Evolutionary conservation across 2,113 vertebrate species (phyloP).

Genomic region (Tichodroma muraria): DNA sequence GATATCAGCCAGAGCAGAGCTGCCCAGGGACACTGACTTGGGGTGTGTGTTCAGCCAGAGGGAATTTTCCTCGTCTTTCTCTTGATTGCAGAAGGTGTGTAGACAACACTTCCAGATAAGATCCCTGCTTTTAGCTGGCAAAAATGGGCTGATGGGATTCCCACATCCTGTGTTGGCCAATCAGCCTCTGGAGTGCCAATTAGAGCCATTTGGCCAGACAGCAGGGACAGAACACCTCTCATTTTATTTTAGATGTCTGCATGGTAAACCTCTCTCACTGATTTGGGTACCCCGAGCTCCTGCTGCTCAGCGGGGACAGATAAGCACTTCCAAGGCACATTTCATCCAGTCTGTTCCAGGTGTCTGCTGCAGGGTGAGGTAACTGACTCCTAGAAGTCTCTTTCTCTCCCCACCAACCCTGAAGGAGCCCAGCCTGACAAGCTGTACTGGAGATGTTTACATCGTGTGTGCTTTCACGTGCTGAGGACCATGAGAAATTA

Average conservation of each 20-base stretch:
- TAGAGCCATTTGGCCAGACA: not conserved
- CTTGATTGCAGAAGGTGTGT: not conserved
- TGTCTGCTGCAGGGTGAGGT: not conserved
- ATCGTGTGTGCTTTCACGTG: not conserved
- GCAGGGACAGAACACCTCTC: not conserved
- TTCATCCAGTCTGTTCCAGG: not conserved
- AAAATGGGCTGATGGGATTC: not conserved
- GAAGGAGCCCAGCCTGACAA: not conserved
- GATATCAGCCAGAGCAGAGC: not conserved
- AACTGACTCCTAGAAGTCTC: not conserved
- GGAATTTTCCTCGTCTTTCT: not conserved
- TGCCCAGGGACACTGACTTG: not conserved
- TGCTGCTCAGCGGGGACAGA: not conserved
- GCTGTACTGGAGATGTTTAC: not conserved
- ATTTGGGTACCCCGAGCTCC: not conserved
- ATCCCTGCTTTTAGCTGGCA: not conserved
- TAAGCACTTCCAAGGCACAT: not conserved
- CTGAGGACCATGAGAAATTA: not conserved
- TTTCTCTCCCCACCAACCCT: not conserved
- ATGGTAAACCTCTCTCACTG: not conserved
- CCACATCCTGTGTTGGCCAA: not conserved
- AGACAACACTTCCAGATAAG: not conserved
- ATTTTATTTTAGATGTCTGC: not conserved
- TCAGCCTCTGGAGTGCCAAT: not conserved
- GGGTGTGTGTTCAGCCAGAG: not conserved